Evolutionary conservation across 2,113 vertebrate genomes (phyloP).

Genomic region (Pionites leucogaster): DNA sequence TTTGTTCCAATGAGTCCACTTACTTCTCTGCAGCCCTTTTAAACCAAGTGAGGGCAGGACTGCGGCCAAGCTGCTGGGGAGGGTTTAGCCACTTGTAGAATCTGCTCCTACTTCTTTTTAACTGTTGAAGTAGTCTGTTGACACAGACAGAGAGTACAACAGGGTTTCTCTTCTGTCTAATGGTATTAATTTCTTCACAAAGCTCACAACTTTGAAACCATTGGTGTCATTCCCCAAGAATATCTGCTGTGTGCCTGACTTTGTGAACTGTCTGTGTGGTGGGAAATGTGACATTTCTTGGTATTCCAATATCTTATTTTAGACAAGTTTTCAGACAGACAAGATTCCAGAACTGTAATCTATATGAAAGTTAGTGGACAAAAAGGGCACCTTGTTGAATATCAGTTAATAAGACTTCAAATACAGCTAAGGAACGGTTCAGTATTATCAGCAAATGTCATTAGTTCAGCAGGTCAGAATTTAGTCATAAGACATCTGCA

Average conservation of each 20-base stretch:
- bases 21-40: not conserved
- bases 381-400: not conserved
- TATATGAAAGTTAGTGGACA: not conserved
- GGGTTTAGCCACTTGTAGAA: not conserved
- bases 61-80: not conserved
- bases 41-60: rapidly evolving
- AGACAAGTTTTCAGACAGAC: not conserved
- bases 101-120: not conserved
- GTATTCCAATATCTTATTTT: not conserved
- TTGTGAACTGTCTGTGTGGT: not conserved
- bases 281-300: not conserved
- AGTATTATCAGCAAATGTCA: not conserved
- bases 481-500: not conserved
- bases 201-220: not conserved
- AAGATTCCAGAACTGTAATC: not conserved
- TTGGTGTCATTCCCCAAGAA: not conserved
- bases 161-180: not conserved
- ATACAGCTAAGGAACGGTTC: not conserved
- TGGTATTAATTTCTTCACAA: not conserved
- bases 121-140: not conserved
- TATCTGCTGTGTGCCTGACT: not conserved
- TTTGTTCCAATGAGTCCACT: not conserved
- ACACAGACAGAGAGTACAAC: not conserved
- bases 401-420: not conserved
- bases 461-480: not conserved